phyloP scores from a whole-genome alignment of 1,140 invertebrate genomes.

The Bactericera cockerelli region DNA sequence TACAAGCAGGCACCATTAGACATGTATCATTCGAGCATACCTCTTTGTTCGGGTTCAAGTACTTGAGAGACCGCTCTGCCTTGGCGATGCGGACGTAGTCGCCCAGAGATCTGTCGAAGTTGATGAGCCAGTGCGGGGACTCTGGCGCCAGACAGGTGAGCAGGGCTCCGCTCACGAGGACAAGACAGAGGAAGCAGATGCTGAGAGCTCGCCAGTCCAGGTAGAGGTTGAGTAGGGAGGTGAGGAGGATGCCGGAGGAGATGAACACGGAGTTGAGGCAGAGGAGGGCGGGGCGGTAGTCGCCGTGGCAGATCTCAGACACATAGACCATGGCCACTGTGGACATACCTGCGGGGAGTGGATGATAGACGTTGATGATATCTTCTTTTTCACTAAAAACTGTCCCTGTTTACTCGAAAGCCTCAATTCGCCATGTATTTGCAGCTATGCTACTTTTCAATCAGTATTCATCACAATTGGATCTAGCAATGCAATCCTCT shows the following conservation, averaged over 20 bases:
- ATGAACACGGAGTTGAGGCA: conserved; percentile 36
- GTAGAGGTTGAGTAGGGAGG: conserved; percentile 27
- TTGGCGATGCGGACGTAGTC: conserved; percentile 19
- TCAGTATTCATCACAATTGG: too few relatives aligned
- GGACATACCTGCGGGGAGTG: conserved; percentile 30
- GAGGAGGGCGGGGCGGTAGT: conserved; percentile 35
- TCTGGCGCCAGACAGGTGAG: conserved; percentile 32
- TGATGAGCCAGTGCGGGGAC: conserved; percentile 39
- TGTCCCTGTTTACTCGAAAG: too few relatives aligned
- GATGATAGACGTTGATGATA: too few relatives aligned
- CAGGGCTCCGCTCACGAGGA: not conserved
- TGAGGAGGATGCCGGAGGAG: conserved; percentile 34
- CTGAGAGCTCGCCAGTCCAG: conserved; percentile 33
- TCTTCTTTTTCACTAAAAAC: too few relatives aligned
- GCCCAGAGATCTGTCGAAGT: not conserved
- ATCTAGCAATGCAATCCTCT: too few relatives aligned
- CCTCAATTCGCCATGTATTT: too few relatives aligned
- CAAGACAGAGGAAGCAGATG: conserved; percentile 28
- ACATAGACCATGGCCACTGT: conserved; percentile 38
- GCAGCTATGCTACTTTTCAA: too few relatives aligned
- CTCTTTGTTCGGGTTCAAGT: conserved; percentile 28
- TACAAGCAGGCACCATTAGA: too few relatives aligned
- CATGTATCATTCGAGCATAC: too few relatives aligned
- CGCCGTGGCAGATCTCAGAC: conserved; percentile 37
- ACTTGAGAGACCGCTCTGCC: conserved; percentile 29